Evolutionary conservation across 2,888 invertebrate genomes (phyloP).

Genomic region (Amblyteles armatorius): DNA sequence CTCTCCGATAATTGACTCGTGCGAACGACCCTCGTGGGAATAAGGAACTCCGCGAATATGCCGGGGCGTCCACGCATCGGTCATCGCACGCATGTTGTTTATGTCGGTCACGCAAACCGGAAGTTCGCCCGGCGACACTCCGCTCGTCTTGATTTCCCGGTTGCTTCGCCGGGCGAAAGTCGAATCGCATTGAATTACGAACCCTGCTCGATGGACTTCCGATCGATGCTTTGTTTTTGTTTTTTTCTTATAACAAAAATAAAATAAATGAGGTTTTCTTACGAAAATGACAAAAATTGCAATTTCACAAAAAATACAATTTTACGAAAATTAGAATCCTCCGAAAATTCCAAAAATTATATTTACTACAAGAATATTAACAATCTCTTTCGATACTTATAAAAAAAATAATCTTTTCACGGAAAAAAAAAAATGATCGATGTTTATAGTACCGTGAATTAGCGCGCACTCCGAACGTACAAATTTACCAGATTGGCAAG

Average conservation of each 20-base stretch:
- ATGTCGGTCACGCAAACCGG: constrained; percentile 67
- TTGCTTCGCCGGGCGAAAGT: constrained; percentile 30
- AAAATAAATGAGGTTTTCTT: too few relatives aligned
- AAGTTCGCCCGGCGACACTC: constrained; percentile 43
- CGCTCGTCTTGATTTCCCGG: constrained; percentile 42
- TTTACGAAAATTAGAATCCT: too few relatives aligned
- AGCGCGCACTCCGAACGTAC: background rate
- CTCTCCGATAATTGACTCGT: constrained; percentile 46
- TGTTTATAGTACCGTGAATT: background rate
- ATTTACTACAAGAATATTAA: background rate
- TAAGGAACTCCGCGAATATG: constrained; percentile 43
- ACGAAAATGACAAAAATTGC: too few relatives aligned
- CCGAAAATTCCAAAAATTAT: too few relatives aligned
- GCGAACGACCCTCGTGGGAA: constrained; percentile 68
- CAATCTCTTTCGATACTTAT: background rate
- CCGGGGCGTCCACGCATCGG: constrained; percentile 33
- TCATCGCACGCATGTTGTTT: constrained; percentile 49
- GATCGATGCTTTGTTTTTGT: background rate
- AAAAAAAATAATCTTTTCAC: background rate
- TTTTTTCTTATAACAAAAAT: background rate
- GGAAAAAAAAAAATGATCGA: background rate
- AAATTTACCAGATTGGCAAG: constrained; percentile 36
- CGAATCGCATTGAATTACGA: background rate
- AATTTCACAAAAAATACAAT: background rate
- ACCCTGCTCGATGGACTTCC: constrained; percentile 50